Evolutionary conservation across 2,113 vertebrate genomes (phyloP).

Genomic region (Dipodomys stephensi): DNA sequence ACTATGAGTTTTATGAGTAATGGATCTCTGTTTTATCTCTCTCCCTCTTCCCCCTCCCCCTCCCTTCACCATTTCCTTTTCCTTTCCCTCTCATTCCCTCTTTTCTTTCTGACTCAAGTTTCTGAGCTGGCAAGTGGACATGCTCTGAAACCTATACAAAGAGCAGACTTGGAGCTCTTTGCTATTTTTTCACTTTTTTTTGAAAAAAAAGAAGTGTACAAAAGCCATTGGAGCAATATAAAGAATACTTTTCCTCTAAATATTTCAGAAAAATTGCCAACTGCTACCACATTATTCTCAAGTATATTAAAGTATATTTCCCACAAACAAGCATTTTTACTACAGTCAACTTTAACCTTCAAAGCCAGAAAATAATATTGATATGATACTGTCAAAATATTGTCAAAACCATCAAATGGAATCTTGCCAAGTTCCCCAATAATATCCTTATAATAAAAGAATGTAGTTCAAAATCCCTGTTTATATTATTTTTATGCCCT

Average conservation of each 20-base stretch:
- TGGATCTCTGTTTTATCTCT: neutral
- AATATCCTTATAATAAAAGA: neutral
- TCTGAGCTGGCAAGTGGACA: neutral
- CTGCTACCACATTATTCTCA: neutral
- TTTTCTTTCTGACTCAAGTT: neutral
- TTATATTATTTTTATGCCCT: neutral
- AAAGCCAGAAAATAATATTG: neutral
- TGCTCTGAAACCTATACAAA: neutral
- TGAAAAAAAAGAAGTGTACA: neutral
- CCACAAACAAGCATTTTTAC: neutral
- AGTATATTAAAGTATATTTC: neutral
- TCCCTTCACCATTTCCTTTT: too few species aligned
- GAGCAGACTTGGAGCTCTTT: neutral
- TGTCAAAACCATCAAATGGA: accelerated
- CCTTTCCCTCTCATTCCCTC: too few species aligned
- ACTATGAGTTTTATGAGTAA: neutral
- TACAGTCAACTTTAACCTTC: neutral
- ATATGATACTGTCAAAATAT: neutral
- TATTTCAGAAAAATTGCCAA: neutral
- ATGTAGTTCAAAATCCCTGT: neutral
- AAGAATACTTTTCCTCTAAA: neutral
- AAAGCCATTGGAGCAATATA: neutral
- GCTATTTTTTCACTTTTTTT: neutral
- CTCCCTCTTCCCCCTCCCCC: neutral
- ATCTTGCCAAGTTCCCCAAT: neutral